Conservation (phyloP, 2,888 invertebrate genomes). For the Cantharis lateralis region DNA sequence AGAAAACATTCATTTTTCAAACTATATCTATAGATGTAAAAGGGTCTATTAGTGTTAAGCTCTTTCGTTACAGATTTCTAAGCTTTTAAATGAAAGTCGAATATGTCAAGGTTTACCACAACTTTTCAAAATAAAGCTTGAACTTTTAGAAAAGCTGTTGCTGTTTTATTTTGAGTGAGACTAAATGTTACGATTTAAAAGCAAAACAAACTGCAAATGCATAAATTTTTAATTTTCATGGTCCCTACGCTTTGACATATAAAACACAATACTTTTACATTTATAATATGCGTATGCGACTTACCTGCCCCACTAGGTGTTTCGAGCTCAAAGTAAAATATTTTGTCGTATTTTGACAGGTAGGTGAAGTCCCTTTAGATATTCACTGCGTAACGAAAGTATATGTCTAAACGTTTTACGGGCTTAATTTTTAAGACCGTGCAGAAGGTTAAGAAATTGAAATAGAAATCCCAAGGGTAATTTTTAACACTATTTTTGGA, state of each 20-base stretch:
- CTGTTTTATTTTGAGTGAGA: conserved; percentile 8
- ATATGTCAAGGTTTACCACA: conserved; percentile 20
- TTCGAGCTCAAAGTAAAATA: conserved; percentile 39
- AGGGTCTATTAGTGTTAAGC: neutral
- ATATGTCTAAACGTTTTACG: conserved; percentile 12
- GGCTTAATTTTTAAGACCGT: conserved; percentile 2
- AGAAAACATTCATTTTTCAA: neutral
- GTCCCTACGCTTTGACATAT: conserved; percentile 1
- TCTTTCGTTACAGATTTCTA: neutral
- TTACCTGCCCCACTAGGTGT: conserved; percentile 20
- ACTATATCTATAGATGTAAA: neutral
- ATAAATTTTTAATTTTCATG: conserved; percentile 21
- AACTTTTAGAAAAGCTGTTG: neutral
- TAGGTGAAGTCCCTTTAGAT: conserved; percentile 40
- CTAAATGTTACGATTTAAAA: neutral
- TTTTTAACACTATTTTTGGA: neutral
- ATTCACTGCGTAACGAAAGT: conserved; percentile 33
- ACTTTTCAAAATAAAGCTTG: conserved; percentile 4
- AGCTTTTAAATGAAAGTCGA: conserved; percentile 13
- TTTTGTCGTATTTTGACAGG: conserved; percentile 50
- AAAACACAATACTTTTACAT: neutral
- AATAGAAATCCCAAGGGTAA: neutral
- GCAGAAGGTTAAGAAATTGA: neutral
- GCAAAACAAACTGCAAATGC: conserved; percentile 1
- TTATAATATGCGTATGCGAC: neutral